Evolutionary conservation across 2,797 vertebrate species (phyloP).

Genomic region (Gallinago nigripennis): DNA sequence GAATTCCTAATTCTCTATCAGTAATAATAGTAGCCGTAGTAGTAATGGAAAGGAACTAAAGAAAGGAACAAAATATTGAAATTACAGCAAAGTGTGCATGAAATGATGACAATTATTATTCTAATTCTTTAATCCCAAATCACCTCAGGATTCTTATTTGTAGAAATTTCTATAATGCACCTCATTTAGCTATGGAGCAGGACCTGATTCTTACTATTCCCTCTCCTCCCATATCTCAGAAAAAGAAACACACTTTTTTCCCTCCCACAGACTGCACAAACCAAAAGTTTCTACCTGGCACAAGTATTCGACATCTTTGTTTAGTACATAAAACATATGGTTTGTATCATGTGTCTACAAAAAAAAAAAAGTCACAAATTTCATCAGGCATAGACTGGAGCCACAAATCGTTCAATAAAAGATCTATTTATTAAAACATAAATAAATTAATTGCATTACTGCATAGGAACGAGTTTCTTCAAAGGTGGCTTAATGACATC

Average conservation of each 20-base stretch:
- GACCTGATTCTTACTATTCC: neutral
- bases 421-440: neutral
- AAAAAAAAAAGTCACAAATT: slow-evolving; percentile 29
- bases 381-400: slow-evolving; percentile 24
- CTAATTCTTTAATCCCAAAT: slow-evolving; percentile 12
- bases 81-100: neutral
- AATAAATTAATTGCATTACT: neutral
- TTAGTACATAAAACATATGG: slow-evolving; percentile 30
- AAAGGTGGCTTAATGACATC: neutral
- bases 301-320: neutral
- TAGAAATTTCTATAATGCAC: neutral
- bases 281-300: slow-evolving; percentile 39
- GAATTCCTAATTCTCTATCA: neutral
- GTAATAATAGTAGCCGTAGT: neutral
- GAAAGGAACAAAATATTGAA: neutral
- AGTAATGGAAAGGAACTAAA: neutral
- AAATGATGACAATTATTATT: neutral
- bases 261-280: neutral
- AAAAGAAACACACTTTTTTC: slow-evolving; percentile 5
- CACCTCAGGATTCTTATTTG: neutral
- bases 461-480: slow-evolving; percentile 6
- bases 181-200: neutral
- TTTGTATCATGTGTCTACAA: slow-evolving; percentile 41
- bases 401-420: slow-evolving; percentile 30
- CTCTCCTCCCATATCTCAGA: neutral